Conservation (phyloP, 2,888 invertebrate genomes). For the Drosophila emarginata region DNA sequence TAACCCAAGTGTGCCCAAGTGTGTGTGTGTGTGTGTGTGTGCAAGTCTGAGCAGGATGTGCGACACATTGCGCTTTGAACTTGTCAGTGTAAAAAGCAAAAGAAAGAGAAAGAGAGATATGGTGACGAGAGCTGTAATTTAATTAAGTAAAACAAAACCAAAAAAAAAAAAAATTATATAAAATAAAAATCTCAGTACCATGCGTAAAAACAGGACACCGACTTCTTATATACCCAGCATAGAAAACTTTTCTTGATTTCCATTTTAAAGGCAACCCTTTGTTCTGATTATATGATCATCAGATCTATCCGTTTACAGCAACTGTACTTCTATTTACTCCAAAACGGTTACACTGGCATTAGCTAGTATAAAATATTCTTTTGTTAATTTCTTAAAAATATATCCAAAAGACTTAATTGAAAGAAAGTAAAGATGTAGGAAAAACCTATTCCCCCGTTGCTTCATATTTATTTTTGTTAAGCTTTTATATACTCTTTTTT, state of each 20-base stretch:
- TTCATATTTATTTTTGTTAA: too few species aligned
- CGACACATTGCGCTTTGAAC: constrained; percentile 50
- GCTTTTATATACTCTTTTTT: background rate
- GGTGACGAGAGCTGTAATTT: constrained; percentile 54
- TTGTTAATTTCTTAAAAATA: too few species aligned
- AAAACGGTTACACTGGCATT: too few species aligned
- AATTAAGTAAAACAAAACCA: constrained; percentile 58
- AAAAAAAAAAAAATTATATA: constrained; percentile 38
- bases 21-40: constrained; percentile 22
- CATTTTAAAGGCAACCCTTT: background rate
- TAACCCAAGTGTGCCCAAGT: constrained; percentile 33
- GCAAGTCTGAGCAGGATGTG: constrained; percentile 34
- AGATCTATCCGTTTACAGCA: too few species aligned
- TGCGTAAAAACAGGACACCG: background rate
- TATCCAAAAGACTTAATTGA: too few species aligned
- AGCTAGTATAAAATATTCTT: too few species aligned
- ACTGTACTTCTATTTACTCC: too few species aligned
- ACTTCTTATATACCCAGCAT: background rate
- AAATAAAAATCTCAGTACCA: constrained; percentile 11
- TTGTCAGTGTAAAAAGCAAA: constrained; percentile 8
- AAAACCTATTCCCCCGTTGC: too few species aligned
- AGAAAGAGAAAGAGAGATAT: background rate
- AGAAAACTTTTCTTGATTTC: background rate
- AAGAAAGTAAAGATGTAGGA: too few species aligned
- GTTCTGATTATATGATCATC: too few species aligned